Evolutionary conservation across 2,113 vertebrate species (phyloP).

Genomic region (Peromyscus californicus): DNA sequence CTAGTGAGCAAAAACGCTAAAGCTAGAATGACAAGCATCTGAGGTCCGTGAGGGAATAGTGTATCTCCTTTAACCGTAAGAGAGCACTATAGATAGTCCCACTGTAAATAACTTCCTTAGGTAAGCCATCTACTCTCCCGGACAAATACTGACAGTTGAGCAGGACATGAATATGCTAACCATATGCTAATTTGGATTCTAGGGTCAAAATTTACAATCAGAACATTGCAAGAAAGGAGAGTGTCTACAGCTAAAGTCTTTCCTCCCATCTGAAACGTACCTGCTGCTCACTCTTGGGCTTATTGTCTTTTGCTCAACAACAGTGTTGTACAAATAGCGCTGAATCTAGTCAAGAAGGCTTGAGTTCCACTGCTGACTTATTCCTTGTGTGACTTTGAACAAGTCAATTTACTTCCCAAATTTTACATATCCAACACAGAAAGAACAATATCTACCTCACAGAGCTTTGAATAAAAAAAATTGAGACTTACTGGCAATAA

Average conservation of each 20-base stretch:
- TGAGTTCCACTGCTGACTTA: background rate
- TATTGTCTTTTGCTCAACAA: background rate
- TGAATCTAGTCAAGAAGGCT: background rate
- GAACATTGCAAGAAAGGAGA: background rate
- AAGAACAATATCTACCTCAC: background rate
- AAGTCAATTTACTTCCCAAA: constrained; percentile 31
- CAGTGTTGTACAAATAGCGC: background rate
- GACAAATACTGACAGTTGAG: background rate
- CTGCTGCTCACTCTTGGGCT: background rate
- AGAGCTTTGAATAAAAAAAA: background rate
- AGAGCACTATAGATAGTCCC: background rate
- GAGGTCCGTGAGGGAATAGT: background rate
- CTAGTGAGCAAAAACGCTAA: background rate
- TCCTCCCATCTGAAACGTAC: background rate
- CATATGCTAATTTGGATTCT: background rate
- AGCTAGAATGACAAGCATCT: background rate
- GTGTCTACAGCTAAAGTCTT: background rate
- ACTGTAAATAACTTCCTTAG: background rate
- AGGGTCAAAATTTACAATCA: background rate
- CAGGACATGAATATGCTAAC: background rate
- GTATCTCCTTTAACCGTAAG: background rate
- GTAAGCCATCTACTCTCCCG: too few species aligned
- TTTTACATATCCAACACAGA: background rate
- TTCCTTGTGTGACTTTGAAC: background rate
- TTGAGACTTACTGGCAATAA: background rate